Conservation (phyloP, 2,797 vertebrate species). For the Fratercula arctica region DNA sequence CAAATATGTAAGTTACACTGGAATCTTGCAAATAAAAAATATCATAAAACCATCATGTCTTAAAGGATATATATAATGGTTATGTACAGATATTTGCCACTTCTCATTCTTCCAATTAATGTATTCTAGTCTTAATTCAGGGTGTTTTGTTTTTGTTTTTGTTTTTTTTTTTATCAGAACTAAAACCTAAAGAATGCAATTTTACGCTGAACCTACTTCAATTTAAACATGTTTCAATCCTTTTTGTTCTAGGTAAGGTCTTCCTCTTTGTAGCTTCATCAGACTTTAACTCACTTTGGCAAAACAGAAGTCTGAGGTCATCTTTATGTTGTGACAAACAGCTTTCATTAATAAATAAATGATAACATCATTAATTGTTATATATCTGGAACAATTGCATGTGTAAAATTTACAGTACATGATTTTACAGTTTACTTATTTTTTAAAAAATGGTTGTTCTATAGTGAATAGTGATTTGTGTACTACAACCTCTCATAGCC, state of each 20-base stretch:
- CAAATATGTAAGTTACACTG: not conserved
- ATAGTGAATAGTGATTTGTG: not conserved
- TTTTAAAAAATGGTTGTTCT: not conserved
- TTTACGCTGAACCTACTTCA: not conserved
- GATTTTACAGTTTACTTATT: not conserved
- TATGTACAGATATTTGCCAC: not conserved
- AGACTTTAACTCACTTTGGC: not conserved
- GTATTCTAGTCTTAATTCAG: not conserved
- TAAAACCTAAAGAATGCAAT: not conserved
- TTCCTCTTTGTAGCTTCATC: not conserved
- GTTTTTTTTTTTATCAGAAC: not conserved
- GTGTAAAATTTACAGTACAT: not conserved
- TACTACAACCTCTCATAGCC: not conserved
- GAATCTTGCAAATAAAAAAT: not conserved
- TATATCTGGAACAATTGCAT: not conserved
- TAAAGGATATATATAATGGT: not conserved
- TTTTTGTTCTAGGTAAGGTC: not conserved
- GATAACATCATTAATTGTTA: not conserved
- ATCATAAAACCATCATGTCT: not conserved
- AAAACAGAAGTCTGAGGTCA: not conserved
- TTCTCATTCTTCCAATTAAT: not conserved
- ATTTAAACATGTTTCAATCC: not conserved
- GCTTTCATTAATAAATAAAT: not conserved
- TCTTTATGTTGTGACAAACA: not conserved
- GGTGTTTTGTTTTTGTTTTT: no score